A percentile compares a stretch with the other conserved stretches of the same genome.
These are phyloP conservation scores for Cisticola juncidis DNA, from an alignment of 2,113 vertebrate genomes.

Conservation along the genomic window DNA sequence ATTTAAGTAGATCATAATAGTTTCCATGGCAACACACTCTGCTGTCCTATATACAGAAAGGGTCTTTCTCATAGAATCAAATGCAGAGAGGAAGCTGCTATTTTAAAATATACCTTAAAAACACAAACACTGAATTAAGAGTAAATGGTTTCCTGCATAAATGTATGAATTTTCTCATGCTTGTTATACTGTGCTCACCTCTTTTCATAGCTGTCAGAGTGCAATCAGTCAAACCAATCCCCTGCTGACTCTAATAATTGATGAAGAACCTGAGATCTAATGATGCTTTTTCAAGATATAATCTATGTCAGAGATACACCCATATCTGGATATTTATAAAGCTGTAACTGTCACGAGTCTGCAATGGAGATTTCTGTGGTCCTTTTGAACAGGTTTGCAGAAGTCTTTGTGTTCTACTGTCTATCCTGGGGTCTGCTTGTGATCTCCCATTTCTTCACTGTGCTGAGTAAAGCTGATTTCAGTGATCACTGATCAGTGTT, in stretches of 20 bases:
- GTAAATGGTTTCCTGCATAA: neutral
- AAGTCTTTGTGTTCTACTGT: neutral
- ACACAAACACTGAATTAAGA: neutral
- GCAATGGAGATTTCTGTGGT: neutral
- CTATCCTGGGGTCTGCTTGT: neutral
- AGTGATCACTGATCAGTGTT: too few relatives aligned
- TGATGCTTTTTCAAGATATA: neutral
- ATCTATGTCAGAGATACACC: neutral
- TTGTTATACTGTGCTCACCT: neutral
- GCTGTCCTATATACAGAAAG: constrained; percentile 44
- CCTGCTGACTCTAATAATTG: neutral
- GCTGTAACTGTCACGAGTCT: neutral
- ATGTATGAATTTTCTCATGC: neutral
- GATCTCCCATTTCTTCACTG: neutral
- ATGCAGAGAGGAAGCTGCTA: neutral
- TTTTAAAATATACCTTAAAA: neutral
- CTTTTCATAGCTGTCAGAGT: neutral
- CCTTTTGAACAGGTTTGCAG: neutral
- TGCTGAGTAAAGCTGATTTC: neutral
- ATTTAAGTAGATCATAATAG: constrained; percentile 39
- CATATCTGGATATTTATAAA: neutral
- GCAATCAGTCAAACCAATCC: neutral
- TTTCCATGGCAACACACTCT: constrained; percentile 57
- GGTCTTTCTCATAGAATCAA: neutral
- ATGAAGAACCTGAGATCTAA: neutral